These are phyloP conservation scores for Heteromormyrus szaboi DNA, from an alignment of 2,797 vertebrate genomes.

Conservation along the genomic window DNA sequence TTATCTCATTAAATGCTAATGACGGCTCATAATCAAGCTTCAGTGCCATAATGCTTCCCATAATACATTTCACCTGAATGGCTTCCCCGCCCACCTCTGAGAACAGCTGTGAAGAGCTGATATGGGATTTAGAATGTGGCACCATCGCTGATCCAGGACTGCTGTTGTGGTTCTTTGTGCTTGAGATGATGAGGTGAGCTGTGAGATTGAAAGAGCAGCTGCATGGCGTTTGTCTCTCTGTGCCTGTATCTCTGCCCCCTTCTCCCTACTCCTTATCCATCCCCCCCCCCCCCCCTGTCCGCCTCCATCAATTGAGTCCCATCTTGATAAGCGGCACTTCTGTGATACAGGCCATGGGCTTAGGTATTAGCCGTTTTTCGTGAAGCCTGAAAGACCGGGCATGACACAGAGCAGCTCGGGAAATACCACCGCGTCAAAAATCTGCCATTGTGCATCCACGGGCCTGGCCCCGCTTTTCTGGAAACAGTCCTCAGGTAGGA, in stretches of 20 bases:
- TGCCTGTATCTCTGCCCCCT: neutral
- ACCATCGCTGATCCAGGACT: neutral
- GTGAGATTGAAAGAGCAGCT: neutral
- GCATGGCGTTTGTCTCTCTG: neutral
- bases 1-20: constrained; percentile 2
- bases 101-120: neutral
- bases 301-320: neutral
- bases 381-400: neutral
- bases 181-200: neutral
- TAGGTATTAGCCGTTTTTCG: neutral
- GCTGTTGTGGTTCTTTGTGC: neutral
- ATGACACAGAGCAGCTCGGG: neutral
- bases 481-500: neutral
- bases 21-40: constrained; percentile 1
- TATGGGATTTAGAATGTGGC: neutral
- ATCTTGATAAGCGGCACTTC: neutral
- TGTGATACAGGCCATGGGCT: neutral
- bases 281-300: neutral
- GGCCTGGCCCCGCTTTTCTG: neutral
- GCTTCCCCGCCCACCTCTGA: neutral
- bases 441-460: neutral
- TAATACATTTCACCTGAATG: constrained; percentile 14
- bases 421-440: neutral
- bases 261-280: neutral
- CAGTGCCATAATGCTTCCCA: constrained; percentile 6